Evolutionary conservation across 2,797 vertebrate genomes (phyloP).

Genomic region (Neoniphon sammara): DNA sequence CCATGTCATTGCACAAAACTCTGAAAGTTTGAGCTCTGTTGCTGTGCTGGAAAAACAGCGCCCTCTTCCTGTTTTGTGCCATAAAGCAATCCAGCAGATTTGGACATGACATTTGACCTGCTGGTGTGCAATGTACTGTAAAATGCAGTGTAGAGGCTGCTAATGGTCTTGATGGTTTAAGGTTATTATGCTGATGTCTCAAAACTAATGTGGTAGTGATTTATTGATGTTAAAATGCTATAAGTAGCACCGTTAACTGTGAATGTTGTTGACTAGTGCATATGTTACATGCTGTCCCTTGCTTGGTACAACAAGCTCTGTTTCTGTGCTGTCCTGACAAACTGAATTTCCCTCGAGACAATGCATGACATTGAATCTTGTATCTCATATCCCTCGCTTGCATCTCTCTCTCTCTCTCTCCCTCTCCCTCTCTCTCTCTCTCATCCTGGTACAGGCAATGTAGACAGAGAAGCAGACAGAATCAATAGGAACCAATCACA

Average conservation of each 20-base stretch:
- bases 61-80: neutral
- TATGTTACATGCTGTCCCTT: neutral
- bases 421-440: slow-evolving; percentile 2
- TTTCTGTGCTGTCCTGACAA: neutral
- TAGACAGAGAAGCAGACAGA: slow-evolving; percentile 50
- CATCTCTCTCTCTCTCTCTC: neutral
- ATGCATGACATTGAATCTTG: slow-evolving; percentile 4
- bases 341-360: neutral
- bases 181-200: no score
- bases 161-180: neutral
- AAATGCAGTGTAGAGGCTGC: no score
- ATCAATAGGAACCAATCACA: slow-evolving; percentile 62
- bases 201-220: neutral
- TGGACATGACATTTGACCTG: no score
- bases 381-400: slow-evolving; percentile 25
- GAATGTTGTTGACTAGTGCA: neutral
- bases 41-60: slow-evolving; percentile 30
- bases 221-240: neutral
- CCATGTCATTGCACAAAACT: slow-evolving; percentile 10
- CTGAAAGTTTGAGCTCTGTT: slow-evolving; percentile 28
- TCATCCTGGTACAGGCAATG: slow-evolving; percentile 17
- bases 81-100: slow-evolving; percentile 18
- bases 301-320: neutral
- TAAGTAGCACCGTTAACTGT: neutral
- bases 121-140: no score